Conservation (phyloP, 1,140 invertebrate species). For the Scaptomyza montana region DNA sequence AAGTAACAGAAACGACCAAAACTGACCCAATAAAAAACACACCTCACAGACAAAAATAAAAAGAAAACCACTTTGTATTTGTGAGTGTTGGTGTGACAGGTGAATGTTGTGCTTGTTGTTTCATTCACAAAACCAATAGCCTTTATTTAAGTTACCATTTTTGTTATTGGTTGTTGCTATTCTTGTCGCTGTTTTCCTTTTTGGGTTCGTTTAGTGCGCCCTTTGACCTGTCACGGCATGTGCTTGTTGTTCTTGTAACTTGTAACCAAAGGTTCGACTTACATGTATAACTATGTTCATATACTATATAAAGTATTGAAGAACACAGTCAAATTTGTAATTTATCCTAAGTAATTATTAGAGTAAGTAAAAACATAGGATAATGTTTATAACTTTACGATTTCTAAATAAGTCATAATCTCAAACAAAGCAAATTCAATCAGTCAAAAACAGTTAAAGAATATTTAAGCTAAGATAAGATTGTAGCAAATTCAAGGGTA, state of each 20-base stretch:
- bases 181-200: background rate
- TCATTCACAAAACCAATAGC: slow-evolving; percentile 45
- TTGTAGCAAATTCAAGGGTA: background rate
- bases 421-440: no score
- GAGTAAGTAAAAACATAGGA: no score
- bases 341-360: no score
- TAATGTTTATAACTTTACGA: no score
- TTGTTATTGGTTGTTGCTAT: slow-evolving; percentile 6
- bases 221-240: slow-evolving; percentile 37
- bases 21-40: slow-evolving; percentile 56
- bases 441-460: no score
- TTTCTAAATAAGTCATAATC: no score
- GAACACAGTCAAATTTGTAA: no score
- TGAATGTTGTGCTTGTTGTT: slow-evolving; percentile 19
- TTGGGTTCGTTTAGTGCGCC: background rate
- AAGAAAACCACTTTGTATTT: background rate
- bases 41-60: slow-evolving; percentile 13
- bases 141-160: slow-evolving; percentile 24
- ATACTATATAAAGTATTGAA: no score
- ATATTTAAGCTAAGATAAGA: no score
- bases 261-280: background rate
- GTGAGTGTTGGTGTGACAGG: slow-evolving; percentile 24
- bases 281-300: no score
- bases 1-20: slow-evolving; percentile 29
- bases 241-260: slow-evolving; percentile 1